A percentile compares a stretch with the other conserved stretches of the same genome.
phyloP scores from a whole-genome alignment of 37 sponge, comb jelly and placozoan species.

The Hormiphora californensis region DNA sequence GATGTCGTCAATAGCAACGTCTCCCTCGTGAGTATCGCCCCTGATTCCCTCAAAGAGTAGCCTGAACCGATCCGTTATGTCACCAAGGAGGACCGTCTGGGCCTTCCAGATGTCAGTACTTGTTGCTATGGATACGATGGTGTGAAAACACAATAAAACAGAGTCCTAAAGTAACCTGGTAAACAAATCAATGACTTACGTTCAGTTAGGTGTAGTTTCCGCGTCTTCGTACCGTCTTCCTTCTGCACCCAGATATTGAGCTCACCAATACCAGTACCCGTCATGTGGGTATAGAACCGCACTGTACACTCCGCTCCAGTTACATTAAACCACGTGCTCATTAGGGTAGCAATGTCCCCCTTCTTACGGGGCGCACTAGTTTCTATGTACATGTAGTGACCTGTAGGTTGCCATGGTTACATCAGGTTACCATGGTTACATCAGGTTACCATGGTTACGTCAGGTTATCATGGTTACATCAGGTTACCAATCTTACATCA shows the following conservation, averaged over 20 bases:
- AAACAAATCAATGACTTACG: background rate
- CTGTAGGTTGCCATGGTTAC: background rate
- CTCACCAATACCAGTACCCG: constrained; percentile 38
- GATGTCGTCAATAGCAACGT: constrained; percentile 60
- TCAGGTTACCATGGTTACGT: background rate
- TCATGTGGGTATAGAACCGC: constrained; percentile 54
- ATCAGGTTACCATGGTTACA: too few species aligned
- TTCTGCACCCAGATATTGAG: constrained; percentile 17
- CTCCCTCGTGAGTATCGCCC: constrained; percentile 51
- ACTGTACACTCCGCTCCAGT: constrained; percentile 32
- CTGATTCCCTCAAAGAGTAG: constrained; percentile 56
- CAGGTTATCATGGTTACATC: too few species aligned
- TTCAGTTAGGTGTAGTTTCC: background rate
- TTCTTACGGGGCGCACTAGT: constrained; percentile 26
- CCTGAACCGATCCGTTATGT: constrained; percentile 19
- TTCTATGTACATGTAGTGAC: constrained; percentile 57
- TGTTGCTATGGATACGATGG: background rate
- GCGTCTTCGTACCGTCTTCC: constrained; percentile 42
- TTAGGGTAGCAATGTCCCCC: constrained; percentile 45
- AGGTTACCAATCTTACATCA: too few species aligned
- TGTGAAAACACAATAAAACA: background rate
- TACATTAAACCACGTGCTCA: constrained; percentile 45
- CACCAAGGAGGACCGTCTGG: constrained; percentile 44
- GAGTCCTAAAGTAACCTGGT: background rate
- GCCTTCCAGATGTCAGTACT: constrained; percentile 52